Evolutionary conservation across 1,140 invertebrate species (phyloP).

Genomic region (Thaumatotibia leucotreta): DNA sequence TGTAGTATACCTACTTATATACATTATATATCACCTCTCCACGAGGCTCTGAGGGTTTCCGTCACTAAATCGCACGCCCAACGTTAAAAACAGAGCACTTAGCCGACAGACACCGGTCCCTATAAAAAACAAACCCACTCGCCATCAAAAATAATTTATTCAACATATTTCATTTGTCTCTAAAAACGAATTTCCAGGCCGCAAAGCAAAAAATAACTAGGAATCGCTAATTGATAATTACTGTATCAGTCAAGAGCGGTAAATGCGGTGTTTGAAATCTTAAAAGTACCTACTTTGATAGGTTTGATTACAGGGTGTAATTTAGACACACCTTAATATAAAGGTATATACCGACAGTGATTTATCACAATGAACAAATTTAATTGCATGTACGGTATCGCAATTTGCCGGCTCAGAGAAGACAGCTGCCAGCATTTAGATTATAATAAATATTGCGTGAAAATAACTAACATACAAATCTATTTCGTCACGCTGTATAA

Average conservation of each 20-base stretch:
- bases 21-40: neutral
- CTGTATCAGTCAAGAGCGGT: constrained; percentile 19
- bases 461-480: constrained; percentile 7
- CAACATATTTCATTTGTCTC: constrained; percentile 47
- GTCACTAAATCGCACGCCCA: neutral
- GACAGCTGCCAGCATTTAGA: constrained; percentile 8
- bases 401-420: constrained; percentile 9
- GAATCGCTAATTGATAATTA: constrained; percentile 31
- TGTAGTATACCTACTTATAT: neutral
- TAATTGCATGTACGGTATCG: neutral
- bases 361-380: neutral
- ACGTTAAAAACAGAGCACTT: constrained; percentile 30
- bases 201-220: constrained; percentile 13
- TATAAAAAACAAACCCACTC: constrained; percentile 48
- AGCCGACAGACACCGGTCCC: constrained; percentile 30
- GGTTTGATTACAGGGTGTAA: neutral
- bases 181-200: constrained; percentile 37
- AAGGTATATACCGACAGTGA: neutral
- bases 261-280: constrained; percentile 13
- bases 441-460: constrained; percentile 13
- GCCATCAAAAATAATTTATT: constrained; percentile 68
- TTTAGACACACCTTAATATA: neutral
- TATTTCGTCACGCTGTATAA: neutral
- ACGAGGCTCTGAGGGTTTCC: neutral
- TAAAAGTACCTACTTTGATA: constrained; percentile 8